Evolutionary conservation across 2,888 invertebrate species (phyloP).

Genomic region (Podabrus alpinus): DNA sequence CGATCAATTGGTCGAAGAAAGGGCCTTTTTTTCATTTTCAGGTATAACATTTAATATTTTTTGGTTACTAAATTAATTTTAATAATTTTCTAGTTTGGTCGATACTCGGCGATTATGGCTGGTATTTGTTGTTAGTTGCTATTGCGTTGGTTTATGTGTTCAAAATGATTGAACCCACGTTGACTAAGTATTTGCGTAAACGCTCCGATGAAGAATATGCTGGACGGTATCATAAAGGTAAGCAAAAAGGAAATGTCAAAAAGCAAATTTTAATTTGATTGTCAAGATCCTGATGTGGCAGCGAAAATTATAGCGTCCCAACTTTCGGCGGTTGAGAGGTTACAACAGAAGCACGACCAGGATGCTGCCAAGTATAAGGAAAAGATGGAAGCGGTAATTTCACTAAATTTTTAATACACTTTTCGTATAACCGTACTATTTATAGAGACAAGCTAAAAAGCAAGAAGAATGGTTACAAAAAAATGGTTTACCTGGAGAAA

Average conservation of each 20-base stretch:
- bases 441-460: conserved; percentile 47
- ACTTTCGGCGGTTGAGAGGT: conserved; percentile 50
- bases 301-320: conserved; percentile 48
- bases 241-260: conserved; percentile 18
- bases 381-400: conserved; percentile 51
- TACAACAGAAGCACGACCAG: conserved; percentile 54
- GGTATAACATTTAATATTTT: neutral
- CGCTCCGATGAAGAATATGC: conserved; percentile 52
- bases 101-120: conserved; percentile 48
- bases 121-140: conserved; percentile 50
- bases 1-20: neutral
- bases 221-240: conserved; percentile 58
- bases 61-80: neutral
- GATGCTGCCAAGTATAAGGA: conserved; percentile 47
- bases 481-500: conserved; percentile 39
- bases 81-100: conserved; percentile 33
- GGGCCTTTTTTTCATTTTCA: neutral
- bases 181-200: conserved; percentile 46
- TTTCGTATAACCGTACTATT: conserved; percentile 19
- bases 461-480: conserved; percentile 40
- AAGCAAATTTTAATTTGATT: neutral
- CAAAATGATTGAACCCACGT: conserved; percentile 47
- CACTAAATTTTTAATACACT: conserved; percentile 3
- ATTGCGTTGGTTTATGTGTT: conserved; percentile 47
- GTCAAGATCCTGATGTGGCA: conserved; percentile 55